Conservation (phyloP, 2,113 vertebrate genomes). For the Grallaria varia region DNA sequence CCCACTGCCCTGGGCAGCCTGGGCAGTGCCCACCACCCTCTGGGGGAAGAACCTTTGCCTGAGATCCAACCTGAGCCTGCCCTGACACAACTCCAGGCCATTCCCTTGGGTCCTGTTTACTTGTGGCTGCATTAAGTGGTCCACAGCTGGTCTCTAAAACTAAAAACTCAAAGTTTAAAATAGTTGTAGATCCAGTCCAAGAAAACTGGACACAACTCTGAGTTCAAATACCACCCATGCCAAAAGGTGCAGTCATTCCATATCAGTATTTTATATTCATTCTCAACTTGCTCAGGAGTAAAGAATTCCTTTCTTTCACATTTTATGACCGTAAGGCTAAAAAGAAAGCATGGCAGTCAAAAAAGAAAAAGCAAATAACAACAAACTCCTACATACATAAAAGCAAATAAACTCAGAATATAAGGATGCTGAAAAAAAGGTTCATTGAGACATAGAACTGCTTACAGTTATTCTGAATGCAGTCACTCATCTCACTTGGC, state of each 20-base stretch:
- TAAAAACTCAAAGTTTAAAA: neutral
- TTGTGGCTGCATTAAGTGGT: neutral
- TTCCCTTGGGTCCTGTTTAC: neutral
- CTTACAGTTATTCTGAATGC: neutral
- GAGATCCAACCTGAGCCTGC: neutral
- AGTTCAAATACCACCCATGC: fast-evolving
- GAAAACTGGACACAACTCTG: neutral
- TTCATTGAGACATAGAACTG: neutral
- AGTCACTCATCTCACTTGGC: neutral
- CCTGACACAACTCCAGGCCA: neutral
- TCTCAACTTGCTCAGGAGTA: neutral
- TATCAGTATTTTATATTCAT: neutral
- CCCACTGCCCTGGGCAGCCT: neutral
- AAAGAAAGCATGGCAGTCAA: neutral
- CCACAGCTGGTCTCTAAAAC: neutral
- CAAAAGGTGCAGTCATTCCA: neutral
- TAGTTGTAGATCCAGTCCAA: neutral
- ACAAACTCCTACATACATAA: neutral
- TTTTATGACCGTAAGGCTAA: neutral
- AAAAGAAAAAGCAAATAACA: neutral
- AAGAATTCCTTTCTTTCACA: neutral
- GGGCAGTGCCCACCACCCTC: neutral
- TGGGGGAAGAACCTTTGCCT: neutral
- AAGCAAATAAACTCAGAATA: neutral
- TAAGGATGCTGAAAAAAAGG: neutral